Percentiles rank a stretch among this genome's conserved stretches.
Evolutionary conservation across 2,797 vertebrate genomes (phyloP).

Genomic region (Ispidina lecontei): DNA sequence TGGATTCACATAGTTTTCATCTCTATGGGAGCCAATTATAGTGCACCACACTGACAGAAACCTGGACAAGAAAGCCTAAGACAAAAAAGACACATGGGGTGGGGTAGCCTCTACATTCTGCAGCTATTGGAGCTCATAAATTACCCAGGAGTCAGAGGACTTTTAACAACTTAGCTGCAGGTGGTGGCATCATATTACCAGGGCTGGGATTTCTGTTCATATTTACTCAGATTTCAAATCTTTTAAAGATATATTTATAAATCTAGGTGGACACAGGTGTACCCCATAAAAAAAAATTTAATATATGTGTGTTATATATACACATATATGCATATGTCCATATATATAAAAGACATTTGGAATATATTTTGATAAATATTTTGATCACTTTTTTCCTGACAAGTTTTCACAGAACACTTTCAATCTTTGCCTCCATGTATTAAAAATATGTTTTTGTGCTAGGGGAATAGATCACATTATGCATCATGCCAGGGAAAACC

Average conservation of each 20-base stretch:
- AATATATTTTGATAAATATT: slow-evolving; percentile 17
- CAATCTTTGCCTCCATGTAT: not conserved
- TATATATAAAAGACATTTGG: not conserved
- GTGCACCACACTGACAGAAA: slow-evolving; percentile 71
- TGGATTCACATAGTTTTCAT: slow-evolving; percentile 68
- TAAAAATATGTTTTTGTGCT: not conserved
- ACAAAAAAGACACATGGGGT: slow-evolving; percentile 70
- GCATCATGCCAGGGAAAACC: not conserved
- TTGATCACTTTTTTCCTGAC: slow-evolving; percentile 35
- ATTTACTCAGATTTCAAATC: not conserved
- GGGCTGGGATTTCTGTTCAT: not conserved
- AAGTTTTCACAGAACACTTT: slow-evolving; percentile 40
- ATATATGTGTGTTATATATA: not conserved
- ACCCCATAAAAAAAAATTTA: not conserved
- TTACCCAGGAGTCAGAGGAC: slow-evolving; percentile 75
- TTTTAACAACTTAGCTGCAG: slow-evolving; percentile 71
- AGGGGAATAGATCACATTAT: slow-evolving; percentile 15
- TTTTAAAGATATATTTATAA: not conserved
- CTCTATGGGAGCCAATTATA: slow-evolving; percentile 82
- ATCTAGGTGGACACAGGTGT: not conserved
- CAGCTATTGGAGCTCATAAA: slow-evolving; percentile 69
- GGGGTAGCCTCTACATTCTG: slow-evolving; percentile 54
- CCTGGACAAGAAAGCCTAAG: slow-evolving; percentile 67
- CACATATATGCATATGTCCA: not conserved
- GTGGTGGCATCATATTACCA: slow-evolving; percentile 42